Evolutionary conservation across 2,888 invertebrate genomes (phyloP), one percentile per base, ranked within the genome.

Genomic region (Rutpela maculata): DNA sequence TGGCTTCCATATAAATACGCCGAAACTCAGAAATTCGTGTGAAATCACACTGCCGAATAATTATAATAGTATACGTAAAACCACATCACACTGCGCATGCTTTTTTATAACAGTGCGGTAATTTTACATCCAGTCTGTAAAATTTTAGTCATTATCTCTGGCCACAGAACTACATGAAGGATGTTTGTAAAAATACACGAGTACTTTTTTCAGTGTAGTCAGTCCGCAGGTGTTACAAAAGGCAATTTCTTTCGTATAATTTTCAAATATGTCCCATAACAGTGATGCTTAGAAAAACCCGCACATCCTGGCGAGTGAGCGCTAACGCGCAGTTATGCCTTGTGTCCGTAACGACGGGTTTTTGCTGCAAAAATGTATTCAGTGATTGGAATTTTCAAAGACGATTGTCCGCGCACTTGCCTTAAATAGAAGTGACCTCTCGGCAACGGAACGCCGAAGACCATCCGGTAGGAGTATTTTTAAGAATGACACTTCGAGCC

Each of bases 331-430:
- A 78, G 80, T 81, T 80, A 79, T 74, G 71, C 69, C 56, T 75
- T 63, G 78, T 79, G 50, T 67, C 71, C 15, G 67, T 56, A 59
- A 76, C 74, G 76, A 75, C 82, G 71, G 75, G 79, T 84, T 84
- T 84, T 83, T 82, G 50, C 22, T 76, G 65, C 63, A 75, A 78
- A 79, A 79, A 78, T 81, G 77, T 70, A 69, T 77, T 77, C 80
- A 76, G 72, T 76, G 81, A 81, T 83, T 80, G 81, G 81, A 79
- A 81, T 83, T 82, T 84, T 81, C 80, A 81, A 81, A 78, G 75
- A 75, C 80, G 75, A 83, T 83, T 81, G 82, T 83, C 76, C 70
- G 68, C 76, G 78, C 35, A 17, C 38, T 78, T 80, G 67, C 81
- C 81, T 77, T 81, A 80, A 78, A 78, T 55, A 76, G 82, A 76